Percentiles rank a stretch among this genome's conserved stretches.
These are phyloP conservation scores for Symphodus melops DNA, from an alignment of 2,113 vertebrate species.

Conservation along the genomic window DNA sequence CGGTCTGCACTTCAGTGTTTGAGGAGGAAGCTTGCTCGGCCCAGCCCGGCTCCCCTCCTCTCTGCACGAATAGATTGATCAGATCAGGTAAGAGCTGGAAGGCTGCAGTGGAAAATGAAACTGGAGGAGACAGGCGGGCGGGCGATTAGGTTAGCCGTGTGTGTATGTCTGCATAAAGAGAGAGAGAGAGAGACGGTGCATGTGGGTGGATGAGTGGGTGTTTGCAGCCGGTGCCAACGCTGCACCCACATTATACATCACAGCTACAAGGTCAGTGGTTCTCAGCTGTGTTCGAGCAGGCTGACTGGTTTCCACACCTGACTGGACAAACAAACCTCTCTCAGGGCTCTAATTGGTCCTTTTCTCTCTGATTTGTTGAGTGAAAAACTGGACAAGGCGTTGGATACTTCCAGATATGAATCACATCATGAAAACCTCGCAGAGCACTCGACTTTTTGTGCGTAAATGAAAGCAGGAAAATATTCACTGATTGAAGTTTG, in stretches of 20 bases:
- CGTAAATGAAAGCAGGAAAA: neutral
- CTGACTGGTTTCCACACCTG: neutral
- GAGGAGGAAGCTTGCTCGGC: neutral
- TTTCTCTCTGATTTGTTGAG: neutral
- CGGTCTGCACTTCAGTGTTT: constrained; percentile 45
- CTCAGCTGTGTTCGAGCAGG: neutral
- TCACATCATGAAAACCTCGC: neutral
- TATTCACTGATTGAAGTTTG: neutral
- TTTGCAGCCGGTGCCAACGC: constrained; percentile 38
- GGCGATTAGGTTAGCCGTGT: constrained; percentile 37
- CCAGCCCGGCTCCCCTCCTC: constrained; percentile 7
- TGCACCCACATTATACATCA: constrained; percentile 19
- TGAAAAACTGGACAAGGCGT: neutral
- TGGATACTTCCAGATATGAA: neutral
- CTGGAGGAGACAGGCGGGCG: constrained; percentile 50
- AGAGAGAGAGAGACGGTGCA: constrained; percentile 12
- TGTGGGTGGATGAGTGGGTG: constrained; percentile 52
- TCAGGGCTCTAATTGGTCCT: neutral
- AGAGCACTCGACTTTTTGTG: neutral
- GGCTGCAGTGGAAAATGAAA: constrained; percentile 70
- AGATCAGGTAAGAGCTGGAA: constrained; percentile 64
- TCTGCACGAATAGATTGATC: constrained; percentile 40
- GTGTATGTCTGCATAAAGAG: constrained; percentile 40
- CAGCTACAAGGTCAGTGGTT: constrained; percentile 32
- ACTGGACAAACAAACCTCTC: neutral